Percentiles rank a stretch among this genome's conserved stretches.
Conservation (phyloP, 1,140 invertebrate genomes). For the Dryas iulia region DNA sequence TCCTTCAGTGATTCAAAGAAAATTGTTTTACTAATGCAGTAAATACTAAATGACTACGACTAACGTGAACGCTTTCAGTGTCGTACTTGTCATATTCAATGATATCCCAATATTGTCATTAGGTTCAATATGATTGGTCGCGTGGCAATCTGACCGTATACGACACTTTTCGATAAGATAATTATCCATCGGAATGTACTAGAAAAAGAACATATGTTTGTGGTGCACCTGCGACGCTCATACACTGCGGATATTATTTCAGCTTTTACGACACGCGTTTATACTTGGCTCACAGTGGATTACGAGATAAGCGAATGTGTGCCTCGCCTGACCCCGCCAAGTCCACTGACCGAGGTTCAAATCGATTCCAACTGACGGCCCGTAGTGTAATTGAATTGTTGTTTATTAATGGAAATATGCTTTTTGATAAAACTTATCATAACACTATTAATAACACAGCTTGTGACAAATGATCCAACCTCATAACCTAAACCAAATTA, state of each 20-base stretch:
- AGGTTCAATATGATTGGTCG: constrained; percentile 7
- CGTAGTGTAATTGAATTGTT: too few relatives aligned
- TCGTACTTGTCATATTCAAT: background rate
- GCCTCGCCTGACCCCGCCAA: background rate
- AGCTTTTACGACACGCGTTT: background rate
- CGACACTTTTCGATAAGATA: background rate
- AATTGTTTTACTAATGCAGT: too few relatives aligned
- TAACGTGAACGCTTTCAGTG: too few relatives aligned
- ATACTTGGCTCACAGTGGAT: background rate
- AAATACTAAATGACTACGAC: too few relatives aligned
- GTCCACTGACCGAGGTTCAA: background rate
- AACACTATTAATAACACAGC: background rate
- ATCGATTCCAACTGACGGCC: too few relatives aligned
- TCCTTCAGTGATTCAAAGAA: background rate
- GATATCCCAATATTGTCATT: constrained; percentile 6
- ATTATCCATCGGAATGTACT: background rate
- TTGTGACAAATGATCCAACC: background rate
- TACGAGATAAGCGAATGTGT: background rate
- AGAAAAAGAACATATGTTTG: background rate
- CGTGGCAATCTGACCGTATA: background rate
- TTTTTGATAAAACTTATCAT: background rate
- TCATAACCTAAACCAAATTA: too few relatives aligned
- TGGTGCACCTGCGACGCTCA: background rate
- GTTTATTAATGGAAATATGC: background rate
- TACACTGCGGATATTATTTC: constrained; percentile 6